These are phyloP conservation scores for Coreius guichenoti DNA, from an alignment of 2,797 vertebrate genomes.

Conservation along the genomic window DNA sequence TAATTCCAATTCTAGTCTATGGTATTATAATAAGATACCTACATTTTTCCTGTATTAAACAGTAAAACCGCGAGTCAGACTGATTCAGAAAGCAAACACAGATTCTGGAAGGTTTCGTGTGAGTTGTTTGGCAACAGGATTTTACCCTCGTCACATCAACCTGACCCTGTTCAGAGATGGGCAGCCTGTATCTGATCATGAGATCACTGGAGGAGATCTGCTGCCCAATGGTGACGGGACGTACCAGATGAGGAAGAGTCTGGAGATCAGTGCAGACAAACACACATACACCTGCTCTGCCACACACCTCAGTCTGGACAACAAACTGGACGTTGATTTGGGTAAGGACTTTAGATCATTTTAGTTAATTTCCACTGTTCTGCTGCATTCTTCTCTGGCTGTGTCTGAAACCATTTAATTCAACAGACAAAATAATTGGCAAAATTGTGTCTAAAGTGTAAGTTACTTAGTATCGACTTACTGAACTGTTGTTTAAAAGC, in stretches of 20 bases:
- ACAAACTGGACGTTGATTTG: conserved; percentile 18
- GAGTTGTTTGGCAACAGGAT: conserved; percentile 34
- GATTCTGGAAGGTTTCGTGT: neutral
- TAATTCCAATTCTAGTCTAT: neutral
- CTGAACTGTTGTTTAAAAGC: neutral
- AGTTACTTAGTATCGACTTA: neutral
- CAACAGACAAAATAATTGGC: neutral
- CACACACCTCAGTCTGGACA: neutral
- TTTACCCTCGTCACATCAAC: conserved; percentile 59
- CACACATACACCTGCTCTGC: neutral
- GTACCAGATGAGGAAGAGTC: conserved; percentile 60
- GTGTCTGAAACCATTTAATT: neutral
- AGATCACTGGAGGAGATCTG: conserved; percentile 34
- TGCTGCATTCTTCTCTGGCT: neutral
- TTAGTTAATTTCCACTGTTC: neutral
- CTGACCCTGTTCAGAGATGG: no score
- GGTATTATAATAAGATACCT: neutral
- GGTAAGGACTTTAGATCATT: neutral
- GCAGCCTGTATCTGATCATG: no score
- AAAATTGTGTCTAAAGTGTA: neutral
- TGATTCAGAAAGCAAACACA: neutral
- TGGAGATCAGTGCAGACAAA: conserved; percentile 42
- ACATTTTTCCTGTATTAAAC: neutral
- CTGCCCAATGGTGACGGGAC: conserved; percentile 59
- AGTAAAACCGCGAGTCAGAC: neutral